Evolutionary conservation across 53 echinoderm and acorn worm species (phyloP).

Genomic region (Stichopus horrens): DNA sequence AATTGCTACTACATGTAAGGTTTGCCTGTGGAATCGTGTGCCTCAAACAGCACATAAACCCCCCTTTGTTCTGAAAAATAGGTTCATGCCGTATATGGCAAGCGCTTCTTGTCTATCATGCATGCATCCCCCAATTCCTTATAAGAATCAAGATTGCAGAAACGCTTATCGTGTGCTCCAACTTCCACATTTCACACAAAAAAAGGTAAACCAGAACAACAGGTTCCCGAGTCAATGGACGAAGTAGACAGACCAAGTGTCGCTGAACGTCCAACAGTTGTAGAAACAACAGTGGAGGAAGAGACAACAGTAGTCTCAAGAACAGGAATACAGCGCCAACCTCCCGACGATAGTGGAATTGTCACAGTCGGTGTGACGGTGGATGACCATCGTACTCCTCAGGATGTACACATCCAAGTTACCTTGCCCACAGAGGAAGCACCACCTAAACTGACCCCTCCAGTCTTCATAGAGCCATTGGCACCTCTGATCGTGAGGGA

Average conservation of each 20-base stretch:
- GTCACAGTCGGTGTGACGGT: slow-evolving; percentile 66
- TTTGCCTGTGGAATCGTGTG: too few relatives aligned
- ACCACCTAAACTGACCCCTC: slow-evolving; percentile 60
- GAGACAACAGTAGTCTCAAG: slow-evolving; percentile 51
- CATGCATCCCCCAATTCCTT: too few relatives aligned
- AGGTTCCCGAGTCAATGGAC: not conserved
- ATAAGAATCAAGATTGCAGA: too few relatives aligned
- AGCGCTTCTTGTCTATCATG: too few relatives aligned
- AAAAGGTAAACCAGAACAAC: slow-evolving; percentile 30
- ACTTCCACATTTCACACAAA: not conserved
- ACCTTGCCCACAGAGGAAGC: slow-evolving; percentile 65
- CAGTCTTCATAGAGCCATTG: slow-evolving; percentile 77
- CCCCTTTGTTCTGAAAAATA: too few relatives aligned
- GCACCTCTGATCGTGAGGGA: slow-evolving; percentile 70
- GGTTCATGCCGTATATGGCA: too few relatives aligned
- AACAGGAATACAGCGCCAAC: slow-evolving; percentile 16
- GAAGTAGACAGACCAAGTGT: slow-evolving; percentile 20
- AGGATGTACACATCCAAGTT: slow-evolving; percentile 72
- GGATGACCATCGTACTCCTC: slow-evolving; percentile 65
- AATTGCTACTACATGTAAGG: too few relatives aligned
- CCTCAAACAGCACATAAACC: too few relatives aligned
- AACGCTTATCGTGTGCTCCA: not conserved
- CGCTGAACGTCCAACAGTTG: not conserved
- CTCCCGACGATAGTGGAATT: slow-evolving; percentile 65
- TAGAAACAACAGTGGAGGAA: slow-evolving; percentile 29